A percentile compares a stretch with the other conserved stretches of the same genome.
Conservation (phyloP, 2,113 vertebrate species). For the Stercorarius parasiticus region DNA sequence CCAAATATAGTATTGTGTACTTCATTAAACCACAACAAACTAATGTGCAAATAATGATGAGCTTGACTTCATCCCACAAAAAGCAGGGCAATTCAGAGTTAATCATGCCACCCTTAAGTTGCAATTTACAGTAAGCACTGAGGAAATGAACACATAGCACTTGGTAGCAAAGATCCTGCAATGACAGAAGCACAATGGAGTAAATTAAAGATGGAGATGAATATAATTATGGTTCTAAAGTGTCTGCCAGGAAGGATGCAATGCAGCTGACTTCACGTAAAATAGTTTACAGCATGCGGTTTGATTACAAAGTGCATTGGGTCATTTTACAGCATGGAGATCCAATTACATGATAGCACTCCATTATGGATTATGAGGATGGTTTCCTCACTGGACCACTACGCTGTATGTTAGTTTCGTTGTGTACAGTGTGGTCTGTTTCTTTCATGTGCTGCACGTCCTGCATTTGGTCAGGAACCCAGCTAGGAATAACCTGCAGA, state of each 20-base stretch:
- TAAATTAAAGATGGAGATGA: background rate
- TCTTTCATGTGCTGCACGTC: background rate
- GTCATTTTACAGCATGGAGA: background rate
- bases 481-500: background rate
- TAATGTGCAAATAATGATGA: background rate
- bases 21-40: conserved; percentile 20
- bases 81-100: background rate
- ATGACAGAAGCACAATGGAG: conserved; percentile 1
- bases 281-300: background rate
- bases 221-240: conserved; percentile 14
- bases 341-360: background rate
- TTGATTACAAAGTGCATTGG: conserved; percentile 24
- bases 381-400: background rate
- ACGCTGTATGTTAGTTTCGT: background rate
- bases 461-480: background rate
- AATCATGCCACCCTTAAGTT: background rate
- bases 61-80: background rate
- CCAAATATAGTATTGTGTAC: background rate
- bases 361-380: background rate
- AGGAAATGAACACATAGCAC: background rate
- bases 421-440: background rate
- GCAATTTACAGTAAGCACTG: background rate
- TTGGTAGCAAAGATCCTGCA: background rate
- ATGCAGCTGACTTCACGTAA: background rate
- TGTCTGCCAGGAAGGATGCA: background rate